Conservation (phyloP, 2,797 vertebrate genomes). For the Enteromius afrohamiltoni region DNA sequence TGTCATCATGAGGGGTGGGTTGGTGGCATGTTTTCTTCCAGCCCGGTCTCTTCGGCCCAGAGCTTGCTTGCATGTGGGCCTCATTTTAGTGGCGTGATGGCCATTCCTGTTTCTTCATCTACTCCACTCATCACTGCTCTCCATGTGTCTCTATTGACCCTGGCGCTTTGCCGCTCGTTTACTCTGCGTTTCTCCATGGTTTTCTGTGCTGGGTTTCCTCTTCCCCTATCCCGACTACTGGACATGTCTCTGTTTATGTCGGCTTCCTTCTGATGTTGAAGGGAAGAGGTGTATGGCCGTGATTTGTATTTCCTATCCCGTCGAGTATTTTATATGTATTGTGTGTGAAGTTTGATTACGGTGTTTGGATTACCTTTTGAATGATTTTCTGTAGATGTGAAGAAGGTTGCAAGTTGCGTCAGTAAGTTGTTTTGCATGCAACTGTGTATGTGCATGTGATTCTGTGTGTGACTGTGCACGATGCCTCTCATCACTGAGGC, state of each 20-base stretch:
- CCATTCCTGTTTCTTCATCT: slow-evolving; percentile 23
- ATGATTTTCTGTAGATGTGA: slow-evolving; percentile 7
- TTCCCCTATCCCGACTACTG: slow-evolving; percentile 14
- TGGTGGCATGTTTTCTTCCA: slow-evolving; percentile 50
- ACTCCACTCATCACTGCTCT: slow-evolving; percentile 48
- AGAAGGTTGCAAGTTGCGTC: slow-evolving; percentile 14
- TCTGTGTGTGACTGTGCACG: slow-evolving; percentile 35
- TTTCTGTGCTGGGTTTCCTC: slow-evolving; percentile 35
- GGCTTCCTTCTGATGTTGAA: neutral
- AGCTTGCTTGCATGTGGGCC: slow-evolving; percentile 55
- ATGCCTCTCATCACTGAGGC: neutral
- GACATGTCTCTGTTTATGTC: slow-evolving; percentile 15
- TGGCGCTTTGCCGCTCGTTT: slow-evolving; percentile 63
- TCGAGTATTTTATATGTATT: neutral
- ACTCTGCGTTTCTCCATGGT: slow-evolving; percentile 21
- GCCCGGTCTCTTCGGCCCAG: slow-evolving; percentile 35
- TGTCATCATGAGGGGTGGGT: slow-evolving; percentile 34
- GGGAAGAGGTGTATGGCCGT: neutral
- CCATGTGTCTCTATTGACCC: slow-evolving; percentile 61
- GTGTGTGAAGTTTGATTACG: neutral
- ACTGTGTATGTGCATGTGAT: slow-evolving; percentile 52
- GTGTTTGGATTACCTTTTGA: slow-evolving; percentile 30
- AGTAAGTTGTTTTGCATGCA: slow-evolving; percentile 50
- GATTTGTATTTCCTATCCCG: slow-evolving; percentile 1
- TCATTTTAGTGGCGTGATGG: slow-evolving; percentile 53